These are phyloP conservation scores for Diceros bicornis DNA, from an alignment of 2,797 vertebrate genomes.

Conservation along the genomic window DNA sequence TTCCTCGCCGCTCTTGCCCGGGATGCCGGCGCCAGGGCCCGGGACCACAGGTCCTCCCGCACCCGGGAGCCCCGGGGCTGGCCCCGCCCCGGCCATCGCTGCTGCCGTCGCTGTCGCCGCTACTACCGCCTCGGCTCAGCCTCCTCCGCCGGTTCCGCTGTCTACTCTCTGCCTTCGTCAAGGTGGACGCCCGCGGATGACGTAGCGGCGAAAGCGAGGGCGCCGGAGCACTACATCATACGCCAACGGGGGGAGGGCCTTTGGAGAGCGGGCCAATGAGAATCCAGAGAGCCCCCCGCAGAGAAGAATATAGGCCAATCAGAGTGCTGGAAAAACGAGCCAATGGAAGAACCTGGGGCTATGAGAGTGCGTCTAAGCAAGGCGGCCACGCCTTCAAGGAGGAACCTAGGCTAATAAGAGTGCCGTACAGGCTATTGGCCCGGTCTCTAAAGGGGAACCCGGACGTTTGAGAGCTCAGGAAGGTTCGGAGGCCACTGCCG, in stretches of 20 bases:
- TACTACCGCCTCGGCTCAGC: not conserved
- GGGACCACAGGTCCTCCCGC: constrained; percentile 78
- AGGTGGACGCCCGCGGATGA: constrained; percentile 58
- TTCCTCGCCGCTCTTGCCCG: constrained; percentile 94
- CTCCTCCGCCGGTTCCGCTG: not conserved
- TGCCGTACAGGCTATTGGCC: not conserved
- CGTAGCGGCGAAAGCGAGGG: not conserved
- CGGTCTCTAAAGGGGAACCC: not conserved
- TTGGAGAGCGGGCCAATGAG: constrained; percentile 17
- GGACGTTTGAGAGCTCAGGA: not conserved
- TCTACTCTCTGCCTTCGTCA: not conserved
- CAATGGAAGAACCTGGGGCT: not conserved
- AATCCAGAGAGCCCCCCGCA: not conserved
- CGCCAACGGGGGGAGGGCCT: not conserved
- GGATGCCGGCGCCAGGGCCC: constrained; percentile 79
- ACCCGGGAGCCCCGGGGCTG: constrained; percentile 74
- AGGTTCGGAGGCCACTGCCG: not conserved
- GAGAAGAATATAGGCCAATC: not conserved
- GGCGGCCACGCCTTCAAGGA: not conserved
- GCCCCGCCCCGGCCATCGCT: constrained; percentile 78
- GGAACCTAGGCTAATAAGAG: not conserved
- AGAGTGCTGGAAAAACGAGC: not conserved
- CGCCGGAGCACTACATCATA: not conserved
- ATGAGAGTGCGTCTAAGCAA: accelerated
- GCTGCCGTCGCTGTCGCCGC: not conserved